Evolutionary conservation across 2,113 vertebrate genomes (phyloP).

Genomic region (Campylomormyrus numenius): DNA sequence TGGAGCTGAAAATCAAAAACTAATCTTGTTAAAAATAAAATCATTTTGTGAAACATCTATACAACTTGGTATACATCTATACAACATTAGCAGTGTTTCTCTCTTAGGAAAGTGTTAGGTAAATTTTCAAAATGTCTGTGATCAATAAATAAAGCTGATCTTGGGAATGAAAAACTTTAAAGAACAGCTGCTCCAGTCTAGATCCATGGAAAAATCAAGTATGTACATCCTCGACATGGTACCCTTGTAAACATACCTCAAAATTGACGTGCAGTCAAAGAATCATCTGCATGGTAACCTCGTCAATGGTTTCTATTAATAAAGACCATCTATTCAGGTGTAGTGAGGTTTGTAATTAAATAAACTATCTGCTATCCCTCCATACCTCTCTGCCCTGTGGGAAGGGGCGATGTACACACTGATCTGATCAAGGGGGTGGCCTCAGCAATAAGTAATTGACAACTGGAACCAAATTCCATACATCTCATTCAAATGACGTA

Average conservation of each 20-base stretch:
- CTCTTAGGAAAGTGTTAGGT: background rate
- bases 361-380: background rate
- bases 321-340: background rate
- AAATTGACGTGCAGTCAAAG: background rate
- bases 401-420: background rate
- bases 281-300: background rate
- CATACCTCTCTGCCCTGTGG: background rate
- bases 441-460: background rate
- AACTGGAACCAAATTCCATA: background rate
- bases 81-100: background rate
- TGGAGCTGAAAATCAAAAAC: background rate
- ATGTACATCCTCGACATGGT: background rate
- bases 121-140: background rate
- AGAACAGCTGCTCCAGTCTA: background rate
- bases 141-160: background rate
- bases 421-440: background rate
- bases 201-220: background rate
- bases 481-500: background rate
- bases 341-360: background rate
- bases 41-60: background rate
- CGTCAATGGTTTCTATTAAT: background rate
- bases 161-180: background rate
- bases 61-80: background rate
- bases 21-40: background rate
- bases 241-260: background rate